Evolutionary conservation across 2,113 vertebrate species (phyloP).

Genomic region (Pseudorectes ferrugineus): DNA sequence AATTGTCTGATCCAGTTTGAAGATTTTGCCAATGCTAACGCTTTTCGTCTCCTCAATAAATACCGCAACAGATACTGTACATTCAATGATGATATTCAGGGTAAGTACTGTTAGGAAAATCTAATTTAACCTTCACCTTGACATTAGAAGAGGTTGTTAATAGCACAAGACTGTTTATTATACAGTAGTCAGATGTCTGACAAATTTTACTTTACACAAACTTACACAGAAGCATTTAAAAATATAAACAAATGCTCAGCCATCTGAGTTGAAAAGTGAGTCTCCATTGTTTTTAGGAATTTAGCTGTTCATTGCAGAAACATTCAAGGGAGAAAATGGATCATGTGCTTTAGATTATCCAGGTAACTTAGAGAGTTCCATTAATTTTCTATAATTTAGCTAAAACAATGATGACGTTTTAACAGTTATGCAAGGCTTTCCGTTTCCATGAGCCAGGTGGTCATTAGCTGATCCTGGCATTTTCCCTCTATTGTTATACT

Average conservation of each 20-base stretch:
- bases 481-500: background rate
- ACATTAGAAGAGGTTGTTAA: background rate
- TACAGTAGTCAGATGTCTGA: background rate
- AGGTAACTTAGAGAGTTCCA: background rate
- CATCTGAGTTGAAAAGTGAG: background rate
- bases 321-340: background rate
- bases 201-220: background rate
- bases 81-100: constrained; percentile 98
- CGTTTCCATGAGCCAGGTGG: background rate
- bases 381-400: background rate
- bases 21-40: constrained; percentile 94
- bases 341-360: background rate
- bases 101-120: constrained; percentile 59
- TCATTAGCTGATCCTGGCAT: background rate
- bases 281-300: background rate
- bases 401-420: background rate
- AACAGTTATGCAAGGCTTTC: background rate
- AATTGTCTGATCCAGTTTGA: constrained; percentile 97
- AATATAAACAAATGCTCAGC: background rate
- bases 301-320: background rate
- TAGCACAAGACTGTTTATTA: background rate
- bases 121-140: background rate
- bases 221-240: background rate
- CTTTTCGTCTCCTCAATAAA: constrained; percentile 93
- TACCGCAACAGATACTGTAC: constrained; percentile 91